Base-by-base conservation (phyloP, 2,888 invertebrate species). In the Campoplex capitator region DNA sequence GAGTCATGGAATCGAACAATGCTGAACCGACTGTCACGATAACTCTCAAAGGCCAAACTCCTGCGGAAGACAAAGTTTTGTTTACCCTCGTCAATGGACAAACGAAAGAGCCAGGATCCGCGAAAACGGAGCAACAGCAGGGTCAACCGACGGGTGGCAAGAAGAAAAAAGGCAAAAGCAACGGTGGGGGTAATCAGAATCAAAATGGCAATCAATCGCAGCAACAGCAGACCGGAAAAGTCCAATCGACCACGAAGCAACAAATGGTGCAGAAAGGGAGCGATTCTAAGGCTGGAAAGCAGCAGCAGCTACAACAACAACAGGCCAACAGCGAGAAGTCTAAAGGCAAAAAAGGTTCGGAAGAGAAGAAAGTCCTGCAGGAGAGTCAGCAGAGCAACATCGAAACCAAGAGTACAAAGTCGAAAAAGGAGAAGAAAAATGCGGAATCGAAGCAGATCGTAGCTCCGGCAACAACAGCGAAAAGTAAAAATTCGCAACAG, bases 1-100 rank as follows among this genome's bases (percentile, higher is more conserved):
- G 97, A 74, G 96, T 97, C 2, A 96, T 96, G 94, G 96, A 97
- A 89, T 96, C 96, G 9, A 96, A 96, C 91, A 95, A 95, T 88
- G 95, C 96, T 0, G 96, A 97, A 89, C 97, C 97, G 13, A 97
- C 96, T 38, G 97, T 97, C 1, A 97, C 97, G 0, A 97, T 97
- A 74, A 97, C 97, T 0, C 95, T 97, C 48, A 97, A 97, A 91
- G 97, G 97, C 7, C 96, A 96, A 82, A 96, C 97, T 0, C 97
- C 97, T 0, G 97, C 97, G 86, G 96, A 97, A 92, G 97, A 97
- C 90, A 96, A 97, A 93, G 95, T 97, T 51, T 95, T 97, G 2
- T 97, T 97, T 91, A 97, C 97, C 1, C 95, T 97, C 88, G 96
- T 96, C 9, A 96, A 96, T 91, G 96, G 96, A 0, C 95, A 96